Evolutionary conservation across 2,797 vertebrate genomes (phyloP).

Genomic region (Euphonia xanthogaster): DNA sequence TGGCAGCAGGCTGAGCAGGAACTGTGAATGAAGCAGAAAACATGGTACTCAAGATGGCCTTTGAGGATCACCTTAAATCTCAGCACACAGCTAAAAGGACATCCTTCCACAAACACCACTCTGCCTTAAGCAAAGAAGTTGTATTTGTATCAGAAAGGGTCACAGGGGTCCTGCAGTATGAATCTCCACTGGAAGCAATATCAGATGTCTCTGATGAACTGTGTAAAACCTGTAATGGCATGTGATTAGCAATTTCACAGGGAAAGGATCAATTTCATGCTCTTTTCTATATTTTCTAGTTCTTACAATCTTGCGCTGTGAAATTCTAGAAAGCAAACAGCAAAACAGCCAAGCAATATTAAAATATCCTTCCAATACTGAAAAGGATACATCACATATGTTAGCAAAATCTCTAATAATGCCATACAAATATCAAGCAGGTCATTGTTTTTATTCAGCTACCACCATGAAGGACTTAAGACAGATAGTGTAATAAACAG

Average conservation of each 20-base stretch:
- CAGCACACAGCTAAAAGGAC: neutral
- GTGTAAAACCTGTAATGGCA: neutral
- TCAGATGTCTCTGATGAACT: neutral
- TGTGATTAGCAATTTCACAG: neutral
- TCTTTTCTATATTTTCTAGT: neutral
- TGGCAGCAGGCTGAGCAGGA: neutral
- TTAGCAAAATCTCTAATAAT: neutral
- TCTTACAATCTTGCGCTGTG: neutral
- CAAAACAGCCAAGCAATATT: neutral
- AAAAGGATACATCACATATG: neutral
- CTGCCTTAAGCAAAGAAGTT: neutral
- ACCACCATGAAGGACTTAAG: neutral
- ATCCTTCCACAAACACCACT: neutral
- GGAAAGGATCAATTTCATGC: neutral
- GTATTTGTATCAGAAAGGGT: neutral
- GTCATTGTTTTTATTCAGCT: neutral
- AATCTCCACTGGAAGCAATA: neutral
- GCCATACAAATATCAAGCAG: neutral
- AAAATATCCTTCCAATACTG: neutral
- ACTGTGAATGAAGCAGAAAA: neutral
- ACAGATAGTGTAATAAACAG: neutral
- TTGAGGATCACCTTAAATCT: neutral
- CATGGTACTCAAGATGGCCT: rapidly evolving
- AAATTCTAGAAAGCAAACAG: neutral
- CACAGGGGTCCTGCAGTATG: neutral